Evolutionary conservation across 2,113 vertebrate species (phyloP).

Genomic region (Myrmecobius fasciatus): DNA sequence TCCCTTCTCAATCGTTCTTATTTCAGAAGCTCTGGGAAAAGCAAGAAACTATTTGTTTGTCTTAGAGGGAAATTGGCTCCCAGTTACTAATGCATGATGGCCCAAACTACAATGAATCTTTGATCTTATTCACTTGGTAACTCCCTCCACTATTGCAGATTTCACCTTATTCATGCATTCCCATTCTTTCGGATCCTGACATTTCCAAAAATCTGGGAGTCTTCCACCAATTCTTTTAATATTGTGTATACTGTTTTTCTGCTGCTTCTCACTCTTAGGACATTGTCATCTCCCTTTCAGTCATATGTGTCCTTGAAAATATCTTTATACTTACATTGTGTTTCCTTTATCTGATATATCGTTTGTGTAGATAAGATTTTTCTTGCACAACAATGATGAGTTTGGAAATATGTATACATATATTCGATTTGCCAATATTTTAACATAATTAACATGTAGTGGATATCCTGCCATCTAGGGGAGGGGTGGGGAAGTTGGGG

Average conservation of each 20-base stretch:
- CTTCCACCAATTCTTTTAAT: not conserved
- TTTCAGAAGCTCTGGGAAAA: constrained; percentile 30
- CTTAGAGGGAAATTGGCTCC: not conserved
- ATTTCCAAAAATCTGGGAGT: not conserved
- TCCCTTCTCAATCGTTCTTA: not conserved
- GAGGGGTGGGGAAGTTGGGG: too few relatives aligned
- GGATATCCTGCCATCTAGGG: too few relatives aligned
- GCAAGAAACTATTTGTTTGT: constrained; percentile 19
- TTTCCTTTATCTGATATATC: too few relatives aligned
- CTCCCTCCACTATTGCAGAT: not conserved
- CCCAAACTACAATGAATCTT: not conserved
- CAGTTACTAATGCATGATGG: not conserved
- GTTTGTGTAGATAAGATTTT: too few relatives aligned
- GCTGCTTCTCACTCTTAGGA: not conserved
- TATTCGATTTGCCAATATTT: too few relatives aligned
- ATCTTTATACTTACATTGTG: too few relatives aligned
- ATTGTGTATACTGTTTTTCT: not conserved
- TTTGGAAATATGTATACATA: too few relatives aligned
- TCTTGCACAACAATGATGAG: too few relatives aligned
- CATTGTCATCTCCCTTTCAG: not conserved
- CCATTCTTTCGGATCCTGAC: not conserved
- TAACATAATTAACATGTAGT: too few relatives aligned
- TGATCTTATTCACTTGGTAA: not conserved
- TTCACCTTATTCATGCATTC: not conserved
- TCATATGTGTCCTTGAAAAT: not conserved